Percentiles rank a stretch among this genome's conserved stretches.
phyloP scores from a whole-genome alignment of 2,888 invertebrate species.

The Amitus sp. region DNA sequence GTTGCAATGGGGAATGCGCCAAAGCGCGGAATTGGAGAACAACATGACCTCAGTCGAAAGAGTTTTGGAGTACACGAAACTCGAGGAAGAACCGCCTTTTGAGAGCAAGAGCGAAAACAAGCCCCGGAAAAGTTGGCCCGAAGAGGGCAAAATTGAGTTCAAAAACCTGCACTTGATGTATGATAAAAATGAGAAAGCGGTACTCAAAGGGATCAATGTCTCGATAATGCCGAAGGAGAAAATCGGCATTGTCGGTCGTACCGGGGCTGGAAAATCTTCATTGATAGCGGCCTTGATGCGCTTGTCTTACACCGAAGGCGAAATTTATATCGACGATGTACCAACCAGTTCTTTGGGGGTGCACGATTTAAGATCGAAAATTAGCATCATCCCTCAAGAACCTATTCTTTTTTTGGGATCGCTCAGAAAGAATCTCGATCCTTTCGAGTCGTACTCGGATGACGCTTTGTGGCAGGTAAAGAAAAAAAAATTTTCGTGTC shows the following conservation, averaged over 20 bases:
- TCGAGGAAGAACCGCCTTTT: not conserved
- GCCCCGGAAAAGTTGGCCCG: not conserved
- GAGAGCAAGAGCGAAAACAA: not conserved
- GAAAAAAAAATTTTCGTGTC: constrained; percentile 49
- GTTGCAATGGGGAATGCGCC: constrained; percentile 78
- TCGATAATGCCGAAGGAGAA: no score
- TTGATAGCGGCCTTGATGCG: constrained; percentile 76
- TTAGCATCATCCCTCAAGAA: constrained; percentile 74
- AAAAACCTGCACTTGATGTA: not conserved
- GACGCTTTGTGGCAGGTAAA: constrained; percentile 67
- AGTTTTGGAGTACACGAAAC: constrained; percentile 75
- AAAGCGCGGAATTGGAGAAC: constrained; percentile 75
- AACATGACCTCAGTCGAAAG: constrained; percentile 78
- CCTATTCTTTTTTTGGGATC: constrained; percentile 69
- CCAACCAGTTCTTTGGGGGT: constrained; percentile 70
- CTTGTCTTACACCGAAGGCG: constrained; percentile 74
- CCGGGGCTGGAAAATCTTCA: constrained; percentile 77
- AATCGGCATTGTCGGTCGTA: no score
- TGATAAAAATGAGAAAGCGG: no score
- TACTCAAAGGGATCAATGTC: no score
- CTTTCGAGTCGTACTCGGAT: constrained; percentile 69
- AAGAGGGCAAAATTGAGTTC: not conserved
- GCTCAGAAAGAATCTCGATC: constrained; percentile 74
- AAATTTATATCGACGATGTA: constrained; percentile 75
- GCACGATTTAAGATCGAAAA: constrained; percentile 70